Evolutionary conservation across 2,797 vertebrate species (phyloP), one percentile per base, ranked within the genome.

Genomic region (Distichodus sexfasciatus): DNA sequence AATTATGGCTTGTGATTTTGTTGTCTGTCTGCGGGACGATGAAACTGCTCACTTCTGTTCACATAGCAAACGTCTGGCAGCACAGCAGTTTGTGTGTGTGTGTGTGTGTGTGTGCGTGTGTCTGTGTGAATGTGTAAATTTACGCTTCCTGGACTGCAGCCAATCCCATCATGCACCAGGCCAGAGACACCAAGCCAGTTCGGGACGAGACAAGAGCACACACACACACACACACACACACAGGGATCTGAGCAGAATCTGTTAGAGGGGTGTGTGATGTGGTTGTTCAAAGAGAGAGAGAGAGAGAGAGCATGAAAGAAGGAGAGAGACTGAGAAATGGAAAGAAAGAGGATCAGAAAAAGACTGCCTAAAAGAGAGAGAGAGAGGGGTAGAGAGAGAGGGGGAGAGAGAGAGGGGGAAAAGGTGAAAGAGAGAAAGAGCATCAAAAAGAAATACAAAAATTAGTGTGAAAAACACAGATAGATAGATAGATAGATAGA

Each of bases 111-210:
- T 79, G 76, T 55, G 74, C 61, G 35, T 0, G 0, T 15, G 61
- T 12, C 60, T 79, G 75, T 75, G 69, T 69, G 41, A 71, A 84
- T 67, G 60, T 75, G 77, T 74, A 80, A 90, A 89, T 89, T 83
- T 86, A 82, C 84, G 85, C 87, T 83, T 26, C 1, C 84, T 87
- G 87, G 89, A 83, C 60, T 72, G 77, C 80, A 77, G 87, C 88
- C 88, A 91, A 86, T 82, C 82, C 84, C 82, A 76, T 66, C 77
- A 80, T 83, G 82, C 84, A 85, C 83, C 79, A 87, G 77, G 82
- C 82, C 81, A 87, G 77, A 74, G 75, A 81, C 14, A 14, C 14
- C 7, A 10, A 10, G 17, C 23, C 35, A 11, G 8, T 47, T n/a
- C 23, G 40, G 47, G 33, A 2, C 31, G 35, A 11, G n/a, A 14